Evolutionary conservation across 2,888 invertebrate species (phyloP).

Genomic region (Archips crataeganus): DNA sequence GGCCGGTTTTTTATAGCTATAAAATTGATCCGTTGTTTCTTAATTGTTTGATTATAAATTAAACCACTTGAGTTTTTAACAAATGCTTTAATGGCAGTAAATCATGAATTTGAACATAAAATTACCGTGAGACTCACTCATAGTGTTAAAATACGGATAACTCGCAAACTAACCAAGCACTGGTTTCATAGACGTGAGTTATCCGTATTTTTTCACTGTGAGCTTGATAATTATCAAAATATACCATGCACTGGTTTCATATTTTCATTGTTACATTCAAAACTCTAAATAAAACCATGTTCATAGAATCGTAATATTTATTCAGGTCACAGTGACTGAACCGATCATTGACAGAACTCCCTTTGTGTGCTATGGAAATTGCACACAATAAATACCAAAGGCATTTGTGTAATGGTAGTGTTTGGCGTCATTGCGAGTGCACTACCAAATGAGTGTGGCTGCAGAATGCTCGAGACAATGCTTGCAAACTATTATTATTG

Average conservation of each 20-base stretch:
- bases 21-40: too few species aligned
- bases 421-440: slow-evolving; percentile 54
- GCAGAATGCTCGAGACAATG: slow-evolving; percentile 48
- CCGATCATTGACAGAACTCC: slow-evolving; percentile 42
- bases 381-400: slow-evolving; percentile 49
- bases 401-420: slow-evolving; percentile 51
- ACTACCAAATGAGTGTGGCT: slow-evolving; percentile 53
- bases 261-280: slow-evolving; percentile 25
- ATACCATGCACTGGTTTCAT: background rate
- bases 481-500: slow-evolving; percentile 13
- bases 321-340: slow-evolving; percentile 36
- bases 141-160: too few species aligned
- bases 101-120: too few species aligned
- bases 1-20: too few species aligned
- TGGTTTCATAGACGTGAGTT: too few species aligned
- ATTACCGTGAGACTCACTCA: too few species aligned
- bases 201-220: background rate
- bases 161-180: too few species aligned
- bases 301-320: slow-evolving; percentile 38
- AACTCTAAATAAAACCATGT: slow-evolving; percentile 24
- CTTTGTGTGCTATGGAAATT: slow-evolving; percentile 59
- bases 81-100: too few species aligned
- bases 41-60: too few species aligned
- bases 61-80: too few species aligned
- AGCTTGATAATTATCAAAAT: background rate